These are phyloP conservation scores for Harpagoxenus sublaevis DNA, from an alignment of 2,888 invertebrate species.

Conservation along the genomic window DNA sequence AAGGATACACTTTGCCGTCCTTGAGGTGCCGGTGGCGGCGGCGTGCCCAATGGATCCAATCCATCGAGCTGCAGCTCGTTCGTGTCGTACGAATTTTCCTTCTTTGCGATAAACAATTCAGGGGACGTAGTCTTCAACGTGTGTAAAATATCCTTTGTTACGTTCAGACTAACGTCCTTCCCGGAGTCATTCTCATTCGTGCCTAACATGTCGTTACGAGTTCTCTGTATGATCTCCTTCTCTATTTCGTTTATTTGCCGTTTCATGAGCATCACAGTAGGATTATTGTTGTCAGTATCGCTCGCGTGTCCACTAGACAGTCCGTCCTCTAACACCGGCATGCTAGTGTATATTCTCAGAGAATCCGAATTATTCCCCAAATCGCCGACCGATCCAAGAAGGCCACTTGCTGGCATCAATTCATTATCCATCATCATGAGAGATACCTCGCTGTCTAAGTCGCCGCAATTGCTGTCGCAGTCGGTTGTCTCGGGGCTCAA, in stretches of 20 bases:
- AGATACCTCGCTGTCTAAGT: constrained; percentile 94
- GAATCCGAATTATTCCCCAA: constrained; percentile 89
- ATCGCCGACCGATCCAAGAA: constrained; percentile 86
- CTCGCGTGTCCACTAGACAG: constrained; percentile 97
- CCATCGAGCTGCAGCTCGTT: constrained; percentile 90
- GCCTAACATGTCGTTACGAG: constrained; percentile 85
- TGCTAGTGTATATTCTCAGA: constrained; percentile 90
- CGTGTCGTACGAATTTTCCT: constrained; percentile 84
- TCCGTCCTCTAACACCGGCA: constrained; percentile 98
- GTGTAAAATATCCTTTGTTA: constrained; percentile 82
- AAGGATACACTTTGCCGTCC: constrained; percentile 82
- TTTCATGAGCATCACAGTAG: constrained; percentile 89
- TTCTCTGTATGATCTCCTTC: constrained; percentile 90
- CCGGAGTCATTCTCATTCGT: constrained; percentile 79
- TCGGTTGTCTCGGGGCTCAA: constrained; percentile 97
- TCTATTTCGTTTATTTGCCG: constrained; percentile 92
- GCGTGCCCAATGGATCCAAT: constrained; percentile 89
- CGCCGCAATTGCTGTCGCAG: constrained; percentile 95
- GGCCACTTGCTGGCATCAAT: constrained; percentile 84
- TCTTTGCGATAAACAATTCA: constrained; percentile 84
- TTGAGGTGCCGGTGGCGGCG: constrained; percentile 85
- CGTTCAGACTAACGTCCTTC: constrained; percentile 81
- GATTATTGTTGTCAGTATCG: constrained; percentile 96
- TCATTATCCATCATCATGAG: constrained; percentile 92
- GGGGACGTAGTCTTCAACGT: constrained; percentile 83